Evolutionary conservation across 2,888 invertebrate species (phyloP).

Genomic region (Cosmorhoe ocellata): DNA sequence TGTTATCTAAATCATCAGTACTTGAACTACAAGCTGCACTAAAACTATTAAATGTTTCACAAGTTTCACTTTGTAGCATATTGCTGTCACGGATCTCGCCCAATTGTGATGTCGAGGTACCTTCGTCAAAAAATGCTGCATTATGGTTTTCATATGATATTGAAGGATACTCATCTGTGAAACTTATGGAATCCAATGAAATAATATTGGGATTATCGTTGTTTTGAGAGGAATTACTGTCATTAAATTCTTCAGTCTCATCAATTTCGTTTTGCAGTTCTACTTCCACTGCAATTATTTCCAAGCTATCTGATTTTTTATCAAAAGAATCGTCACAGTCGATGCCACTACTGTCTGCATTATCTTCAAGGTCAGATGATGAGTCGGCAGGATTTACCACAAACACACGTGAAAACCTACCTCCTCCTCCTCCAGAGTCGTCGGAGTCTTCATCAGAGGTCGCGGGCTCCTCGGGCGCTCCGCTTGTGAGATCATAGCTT

Average conservation of each 20-base stretch:
- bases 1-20: conserved; percentile 60
- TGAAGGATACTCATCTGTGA: conserved; percentile 62
- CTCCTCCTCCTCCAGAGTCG: conserved; percentile 81
- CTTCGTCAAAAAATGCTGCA: conserved; percentile 52
- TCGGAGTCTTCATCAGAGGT: conserved; percentile 78
- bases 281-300: conserved; percentile 61
- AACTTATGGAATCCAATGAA: conserved; percentile 64
- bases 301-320: conserved; percentile 71
- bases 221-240: conserved; percentile 44
- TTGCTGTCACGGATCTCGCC: conserved; percentile 69
- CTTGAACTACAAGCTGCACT: conserved; percentile 62
- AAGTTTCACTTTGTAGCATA: conserved; percentile 75
- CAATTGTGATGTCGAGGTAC: conserved; percentile 50
- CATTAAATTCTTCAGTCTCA: conserved; percentile 47
- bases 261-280: conserved; percentile 55
- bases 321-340: conserved; percentile 86
- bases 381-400: conserved; percentile 85
- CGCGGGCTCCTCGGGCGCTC: conserved; percentile 72
- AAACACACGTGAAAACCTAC: conserved; percentile 85
- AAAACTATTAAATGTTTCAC: conserved; percentile 74
- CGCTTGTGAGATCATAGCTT: conserved; percentile 73
- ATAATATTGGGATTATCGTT: conserved; percentile 56
- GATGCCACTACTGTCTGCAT: conserved; percentile 82
- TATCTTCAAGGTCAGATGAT: conserved; percentile 83
- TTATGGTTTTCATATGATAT: conserved; percentile 54